phyloP scores from a whole-genome alignment of 2,797 vertebrate genomes.

The Alfaro cultratus region DNA sequence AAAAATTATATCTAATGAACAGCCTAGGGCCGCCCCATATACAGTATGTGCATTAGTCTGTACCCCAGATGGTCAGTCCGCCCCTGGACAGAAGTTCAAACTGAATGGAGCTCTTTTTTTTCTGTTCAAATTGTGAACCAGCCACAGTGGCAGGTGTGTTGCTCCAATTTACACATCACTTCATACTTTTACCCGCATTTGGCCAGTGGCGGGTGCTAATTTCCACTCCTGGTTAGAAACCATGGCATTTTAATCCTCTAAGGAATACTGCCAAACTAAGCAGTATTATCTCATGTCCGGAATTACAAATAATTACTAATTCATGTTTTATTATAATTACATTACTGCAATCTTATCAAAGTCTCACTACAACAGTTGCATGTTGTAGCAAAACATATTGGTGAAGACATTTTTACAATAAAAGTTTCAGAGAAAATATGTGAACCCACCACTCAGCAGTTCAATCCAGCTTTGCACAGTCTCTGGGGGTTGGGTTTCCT shows the following conservation, averaged over 20 bases:
- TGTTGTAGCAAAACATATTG: not conserved
- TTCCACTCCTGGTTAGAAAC: not conserved
- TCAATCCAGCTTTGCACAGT: conserved; percentile 98
- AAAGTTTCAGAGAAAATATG: not conserved
- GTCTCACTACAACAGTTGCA: not conserved
- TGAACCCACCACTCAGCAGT: conserved; percentile 92
- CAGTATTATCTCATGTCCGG: not conserved
- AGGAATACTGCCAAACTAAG: not conserved
- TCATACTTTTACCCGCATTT: too few relatives aligned
- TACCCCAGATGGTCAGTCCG: too few relatives aligned
- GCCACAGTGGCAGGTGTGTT: too few relatives aligned
- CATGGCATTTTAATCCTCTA: not conserved
- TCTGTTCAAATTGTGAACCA: too few relatives aligned
- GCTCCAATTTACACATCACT: too few relatives aligned
- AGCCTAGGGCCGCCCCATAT: too few relatives aligned
- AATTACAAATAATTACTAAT: not conserved
- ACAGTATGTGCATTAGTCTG: too few relatives aligned
- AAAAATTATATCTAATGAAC: too few relatives aligned
- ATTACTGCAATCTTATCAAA: not conserved
- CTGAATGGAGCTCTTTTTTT: too few relatives aligned
- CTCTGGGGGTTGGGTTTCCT: conserved; percentile 95
- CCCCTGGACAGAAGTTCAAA: too few relatives aligned
- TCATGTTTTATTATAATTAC: not conserved
- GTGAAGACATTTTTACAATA: not conserved
- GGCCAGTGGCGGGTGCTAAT: too few relatives aligned